These are phyloP conservation scores for Pao palembangensis DNA, from an alignment of 2,113 vertebrate species.

Conservation along the genomic window DNA sequence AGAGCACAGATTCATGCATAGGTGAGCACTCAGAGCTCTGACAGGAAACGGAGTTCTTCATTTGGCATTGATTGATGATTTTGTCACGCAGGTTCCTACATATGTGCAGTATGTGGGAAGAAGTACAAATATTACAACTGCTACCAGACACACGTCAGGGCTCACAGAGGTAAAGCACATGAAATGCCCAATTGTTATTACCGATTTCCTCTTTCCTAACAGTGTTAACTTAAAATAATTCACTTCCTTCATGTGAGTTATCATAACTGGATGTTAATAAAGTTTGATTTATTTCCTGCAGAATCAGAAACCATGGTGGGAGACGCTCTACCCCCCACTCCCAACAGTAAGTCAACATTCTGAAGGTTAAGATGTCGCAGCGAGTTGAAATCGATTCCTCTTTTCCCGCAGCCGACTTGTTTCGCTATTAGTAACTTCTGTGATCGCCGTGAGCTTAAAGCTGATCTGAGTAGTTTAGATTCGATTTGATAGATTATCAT, in stretches of 20 bases:
- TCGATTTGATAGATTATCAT: no score
- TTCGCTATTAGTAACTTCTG: no score
- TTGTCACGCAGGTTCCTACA: slow-evolving; percentile 85
- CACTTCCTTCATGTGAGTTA: slow-evolving; percentile 21
- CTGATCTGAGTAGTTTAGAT: no score
- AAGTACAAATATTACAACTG: slow-evolving; percentile 99
- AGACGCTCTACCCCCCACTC: slow-evolving; percentile 59
- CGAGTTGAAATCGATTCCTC: no score
- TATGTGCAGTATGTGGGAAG: slow-evolving; percentile 95
- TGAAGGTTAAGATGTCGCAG: no score
- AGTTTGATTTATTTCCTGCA: slow-evolving; percentile 18
- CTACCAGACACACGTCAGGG: slow-evolving; percentile 97
- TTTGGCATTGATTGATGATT: slow-evolving; percentile 10
- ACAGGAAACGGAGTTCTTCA: background rate
- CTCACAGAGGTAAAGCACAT: slow-evolving; percentile 85
- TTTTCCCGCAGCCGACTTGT: no score
- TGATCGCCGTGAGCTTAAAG: no score
- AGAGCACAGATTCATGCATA: slow-evolving; percentile 72
- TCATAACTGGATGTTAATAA: background rate
- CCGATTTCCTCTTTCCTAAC: slow-evolving; percentile 1
- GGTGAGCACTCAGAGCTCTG: slow-evolving; percentile 49
- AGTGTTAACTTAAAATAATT: slow-evolving; percentile 8
- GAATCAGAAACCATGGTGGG: slow-evolving; percentile 68
- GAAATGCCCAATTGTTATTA: background rate
- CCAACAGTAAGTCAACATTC: slow-evolving; percentile 63